Evolutionary conservation across 2,888 invertebrate genomes (phyloP).

Genomic region (Cyclophora albipunctata): DNA sequence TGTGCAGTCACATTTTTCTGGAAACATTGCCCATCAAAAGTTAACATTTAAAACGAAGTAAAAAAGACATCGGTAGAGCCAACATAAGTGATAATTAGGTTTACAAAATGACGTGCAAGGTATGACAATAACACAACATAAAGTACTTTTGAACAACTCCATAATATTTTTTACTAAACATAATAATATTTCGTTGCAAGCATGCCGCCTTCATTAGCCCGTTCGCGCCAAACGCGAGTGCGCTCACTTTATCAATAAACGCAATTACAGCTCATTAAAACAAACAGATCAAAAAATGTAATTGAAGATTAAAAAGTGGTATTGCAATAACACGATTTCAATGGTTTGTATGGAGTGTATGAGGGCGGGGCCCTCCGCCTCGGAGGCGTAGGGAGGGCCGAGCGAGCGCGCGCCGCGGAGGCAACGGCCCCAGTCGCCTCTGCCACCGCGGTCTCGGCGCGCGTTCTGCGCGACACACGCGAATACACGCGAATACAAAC

Average conservation of each 20-base stretch:
- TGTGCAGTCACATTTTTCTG: too few relatives aligned
- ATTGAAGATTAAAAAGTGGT: conserved; percentile 48
- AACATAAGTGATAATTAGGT: too few relatives aligned
- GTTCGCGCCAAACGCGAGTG: conserved; percentile 14
- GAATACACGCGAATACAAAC: conserved; percentile 33
- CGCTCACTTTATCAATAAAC: conserved; percentile 48
- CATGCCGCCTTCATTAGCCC: conserved; percentile 26
- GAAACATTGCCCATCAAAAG: too few relatives aligned
- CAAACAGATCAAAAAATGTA: conserved; percentile 55
- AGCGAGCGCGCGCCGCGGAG: conserved; percentile 46
- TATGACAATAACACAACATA: too few relatives aligned
- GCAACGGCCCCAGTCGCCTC: conserved; percentile 64
- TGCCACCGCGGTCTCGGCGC: conserved; percentile 57
- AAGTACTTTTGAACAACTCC: neutral
- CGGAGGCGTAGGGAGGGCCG: conserved; percentile 65
- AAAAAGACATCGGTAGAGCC: too few relatives aligned
- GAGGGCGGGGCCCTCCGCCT: conserved; percentile 52
- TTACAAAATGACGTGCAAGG: too few relatives aligned
- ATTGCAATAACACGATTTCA: conserved; percentile 28
- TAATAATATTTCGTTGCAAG: conserved; percentile 20
- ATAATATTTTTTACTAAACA: conserved; percentile 11
- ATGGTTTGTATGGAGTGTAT: conserved; percentile 22
- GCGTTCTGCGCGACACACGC: conserved; percentile 48
- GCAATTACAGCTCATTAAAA: conserved; percentile 62
- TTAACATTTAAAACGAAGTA: too few relatives aligned